Percentiles rank a stretch among this genome's conserved stretches.
Evolutionary conservation across 2,797 vertebrate genomes (phyloP).

Genomic region (Intellagama lesueurii): DNA sequence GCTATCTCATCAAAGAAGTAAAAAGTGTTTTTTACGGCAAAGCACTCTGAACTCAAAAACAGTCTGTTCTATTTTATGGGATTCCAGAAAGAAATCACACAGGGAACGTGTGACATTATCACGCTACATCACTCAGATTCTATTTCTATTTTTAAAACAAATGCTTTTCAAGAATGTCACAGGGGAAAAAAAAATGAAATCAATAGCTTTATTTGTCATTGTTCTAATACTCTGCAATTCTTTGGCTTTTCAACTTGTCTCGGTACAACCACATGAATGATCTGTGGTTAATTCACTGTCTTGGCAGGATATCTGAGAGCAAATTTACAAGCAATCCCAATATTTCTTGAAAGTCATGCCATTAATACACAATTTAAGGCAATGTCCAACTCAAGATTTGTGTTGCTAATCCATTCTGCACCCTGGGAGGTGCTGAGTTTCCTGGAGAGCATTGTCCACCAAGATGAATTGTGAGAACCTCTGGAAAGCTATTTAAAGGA

Average conservation of each 20-base stretch:
- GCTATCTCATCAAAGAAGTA: neutral
- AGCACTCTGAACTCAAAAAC: too few relatives aligned
- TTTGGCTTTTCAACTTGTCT: neutral
- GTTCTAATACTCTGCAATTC: neutral
- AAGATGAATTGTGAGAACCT: conserved; percentile 34
- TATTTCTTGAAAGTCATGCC: neutral
- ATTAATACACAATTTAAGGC: neutral
- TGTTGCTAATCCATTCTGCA: conserved; percentile 2
- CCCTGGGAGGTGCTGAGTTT: neutral
- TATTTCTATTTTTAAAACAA: neutral
- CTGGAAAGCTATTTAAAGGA: conserved; percentile 21
- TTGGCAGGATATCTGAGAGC: neutral
- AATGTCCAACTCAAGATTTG: conserved; percentile 8
- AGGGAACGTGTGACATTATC: too few relatives aligned
- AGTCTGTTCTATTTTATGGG: too few relatives aligned
- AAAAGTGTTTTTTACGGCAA: too few relatives aligned
- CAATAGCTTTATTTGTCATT: neutral
- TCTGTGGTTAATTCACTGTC: neutral
- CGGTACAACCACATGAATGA: neutral
- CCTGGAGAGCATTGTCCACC: conserved; percentile 13
- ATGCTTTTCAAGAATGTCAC: neutral
- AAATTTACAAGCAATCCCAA: neutral
- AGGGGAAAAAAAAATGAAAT: neutral
- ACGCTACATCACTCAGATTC: too few relatives aligned
- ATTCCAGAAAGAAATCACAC: too few relatives aligned